Evolutionary conservation across 2,797 vertebrate genomes (phyloP), one percentile per base, ranked within the genome.

Genomic region (Phoxinus dragarum): DNA sequence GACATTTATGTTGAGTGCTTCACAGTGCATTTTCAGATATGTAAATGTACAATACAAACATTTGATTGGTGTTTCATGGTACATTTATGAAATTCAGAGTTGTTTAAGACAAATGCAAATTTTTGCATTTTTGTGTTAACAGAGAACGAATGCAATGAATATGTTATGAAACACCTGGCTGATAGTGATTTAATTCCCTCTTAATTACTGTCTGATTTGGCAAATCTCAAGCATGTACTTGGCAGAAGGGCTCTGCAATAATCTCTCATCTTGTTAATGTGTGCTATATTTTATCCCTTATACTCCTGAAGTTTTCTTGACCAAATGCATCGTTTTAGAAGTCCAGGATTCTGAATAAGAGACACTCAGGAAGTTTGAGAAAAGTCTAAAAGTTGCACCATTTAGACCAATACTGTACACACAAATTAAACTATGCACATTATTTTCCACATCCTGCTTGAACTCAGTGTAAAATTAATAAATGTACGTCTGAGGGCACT

Each of bases 131-230:
- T 66, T 59, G 77, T 80, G 40, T 47, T 81, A 52, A 47, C 23
- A 44, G 56, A 69, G 49, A 81, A 49, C 69, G 23, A 79, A 79
- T 52, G 67, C 59, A 42, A 71, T 82, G 77, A 89, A 87, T 84
- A 86, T 84, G 64, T 81, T 72, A 84, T 86, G 82, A 71, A 86
- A 82, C 81, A 84, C 73, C 84, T 84, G 49, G 56, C n/a, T 84
- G 82, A 86, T 59, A 71, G 80, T 3, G 1, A 77, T 86, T 69
- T 59, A 84, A 82, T 80, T 80, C 72, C n/a, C 19, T 81, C 71
- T 38, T 82, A 84, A 84, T 81, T 81, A 71, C 84, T 74, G n/a
- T 79, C 56, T 84, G 86, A 75, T 89, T 74, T 86, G 52, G 84
- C 78, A 81, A 77, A 78, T 36, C 66, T 77, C 31, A 78, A 76